phyloP scores from a whole-genome alignment of 2,113 vertebrate species.

The Tylochromis polylepis region DNA sequence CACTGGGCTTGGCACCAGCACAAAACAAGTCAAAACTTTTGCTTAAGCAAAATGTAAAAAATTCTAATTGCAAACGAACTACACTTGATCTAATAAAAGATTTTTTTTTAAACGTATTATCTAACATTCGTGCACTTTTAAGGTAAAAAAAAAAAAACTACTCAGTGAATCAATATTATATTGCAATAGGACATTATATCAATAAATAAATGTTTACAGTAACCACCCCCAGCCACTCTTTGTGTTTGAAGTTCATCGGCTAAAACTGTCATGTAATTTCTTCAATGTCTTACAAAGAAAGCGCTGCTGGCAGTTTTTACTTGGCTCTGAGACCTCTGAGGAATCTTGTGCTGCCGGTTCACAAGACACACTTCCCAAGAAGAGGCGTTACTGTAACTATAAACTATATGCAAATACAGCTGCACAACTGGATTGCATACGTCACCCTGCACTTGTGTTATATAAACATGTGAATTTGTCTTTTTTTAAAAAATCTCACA shows the following conservation, averaged over 20 bases:
- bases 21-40: not conserved
- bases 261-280: not conserved
- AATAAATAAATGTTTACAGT: not conserved
- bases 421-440: not conserved
- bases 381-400: not conserved
- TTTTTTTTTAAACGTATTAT: not conserved
- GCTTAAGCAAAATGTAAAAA: not conserved
- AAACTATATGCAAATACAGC: not conserved
- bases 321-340: not conserved
- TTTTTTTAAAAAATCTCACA: not conserved
- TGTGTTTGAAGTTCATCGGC: not conserved
- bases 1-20: not conserved
- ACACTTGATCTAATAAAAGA: not conserved
- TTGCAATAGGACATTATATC: rapidly evolving
- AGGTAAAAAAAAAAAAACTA: not conserved
- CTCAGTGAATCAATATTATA: not conserved
- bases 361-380: not conserved
- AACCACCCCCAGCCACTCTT: not conserved
- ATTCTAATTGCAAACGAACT: not conserved
- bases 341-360: not conserved
- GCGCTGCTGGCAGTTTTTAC: not conserved
- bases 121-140: not conserved
- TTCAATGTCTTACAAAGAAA: not conserved
- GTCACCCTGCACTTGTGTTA: not conserved
- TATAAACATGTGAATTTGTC: not conserved